Evolutionary conservation across 2,888 invertebrate genomes (phyloP).

Genomic region (Mellilla xanthometata): DNA sequence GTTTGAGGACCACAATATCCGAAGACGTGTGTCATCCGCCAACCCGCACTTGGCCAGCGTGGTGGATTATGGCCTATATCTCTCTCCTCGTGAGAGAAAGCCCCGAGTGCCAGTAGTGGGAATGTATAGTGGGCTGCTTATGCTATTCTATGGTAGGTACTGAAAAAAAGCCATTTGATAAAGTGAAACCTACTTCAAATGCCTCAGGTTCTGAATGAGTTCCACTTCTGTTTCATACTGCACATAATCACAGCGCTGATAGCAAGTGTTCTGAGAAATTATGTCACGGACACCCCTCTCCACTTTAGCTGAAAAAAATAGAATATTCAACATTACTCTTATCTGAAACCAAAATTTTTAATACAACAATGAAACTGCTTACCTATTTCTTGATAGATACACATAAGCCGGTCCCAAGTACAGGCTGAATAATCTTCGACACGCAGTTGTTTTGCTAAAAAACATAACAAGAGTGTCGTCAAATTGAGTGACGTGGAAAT

Average conservation of each 20-base stretch:
- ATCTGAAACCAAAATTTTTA: not conserved
- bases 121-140: too few relatives aligned
- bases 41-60: too few relatives aligned
- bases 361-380: conserved; percentile 13
- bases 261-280: conserved; percentile 49
- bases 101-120: too few relatives aligned
- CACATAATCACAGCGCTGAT: conserved; percentile 63
- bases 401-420: conserved; percentile 56
- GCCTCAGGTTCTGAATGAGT: conserved; percentile 40
- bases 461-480: conserved; percentile 17
- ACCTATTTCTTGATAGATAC: conserved; percentile 55
- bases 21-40: too few relatives aligned
- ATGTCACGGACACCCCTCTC: conserved; percentile 47
- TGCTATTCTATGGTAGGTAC: too few relatives aligned
- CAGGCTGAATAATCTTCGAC: conserved; percentile 46
- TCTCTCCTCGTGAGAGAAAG: too few relatives aligned
- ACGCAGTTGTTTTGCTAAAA: conserved; percentile 44
- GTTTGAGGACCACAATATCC: too few relatives aligned
- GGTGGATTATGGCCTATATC: too few relatives aligned
- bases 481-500: not conserved
- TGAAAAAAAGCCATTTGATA: too few relatives aligned
- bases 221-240: conserved; percentile 64
- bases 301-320: conserved; percentile 46
- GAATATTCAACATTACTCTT: not conserved
- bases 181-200: conserved; percentile 32